Percentiles rank a stretch among this genome's conserved stretches.
Conservation (phyloP, 2,888 invertebrate genomes). For the Eupithecia exiguata region DNA sequence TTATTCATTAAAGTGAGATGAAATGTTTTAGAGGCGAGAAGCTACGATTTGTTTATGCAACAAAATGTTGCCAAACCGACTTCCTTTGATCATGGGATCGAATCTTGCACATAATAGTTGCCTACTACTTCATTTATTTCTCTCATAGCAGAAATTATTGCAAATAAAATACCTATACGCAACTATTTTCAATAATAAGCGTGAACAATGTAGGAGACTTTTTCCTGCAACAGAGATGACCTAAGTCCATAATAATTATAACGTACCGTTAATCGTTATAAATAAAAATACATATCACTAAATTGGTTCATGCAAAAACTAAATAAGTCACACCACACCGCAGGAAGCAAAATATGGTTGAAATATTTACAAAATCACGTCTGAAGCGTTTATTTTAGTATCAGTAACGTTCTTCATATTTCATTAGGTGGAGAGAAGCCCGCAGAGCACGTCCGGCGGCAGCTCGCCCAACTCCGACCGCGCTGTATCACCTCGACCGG, state of each 20-base stretch:
- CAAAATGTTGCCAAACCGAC: conserved; percentile 33
- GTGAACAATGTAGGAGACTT: background rate
- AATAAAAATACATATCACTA: background rate
- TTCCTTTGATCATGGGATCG: conserved; percentile 53
- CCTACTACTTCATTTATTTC: background rate
- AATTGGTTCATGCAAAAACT: background rate
- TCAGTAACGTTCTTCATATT: conserved; percentile 41
- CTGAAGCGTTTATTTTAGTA: conserved; percentile 34
- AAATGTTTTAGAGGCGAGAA: conserved; percentile 10
- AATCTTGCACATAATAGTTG: conserved; percentile 40
- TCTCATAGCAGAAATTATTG: background rate
- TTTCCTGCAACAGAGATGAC: background rate
- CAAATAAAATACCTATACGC: background rate
- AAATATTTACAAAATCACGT: conserved; percentile 27
- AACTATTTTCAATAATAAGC: background rate
- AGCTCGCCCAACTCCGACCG: conserved; percentile 76
- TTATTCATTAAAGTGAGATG: conserved; percentile 14
- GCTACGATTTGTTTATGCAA: conserved; percentile 39
- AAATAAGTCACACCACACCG: conserved; percentile 10
- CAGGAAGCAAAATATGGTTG: conserved; percentile 14
- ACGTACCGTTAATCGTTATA: background rate
- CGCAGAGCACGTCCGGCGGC: conserved; percentile 75
- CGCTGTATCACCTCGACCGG: conserved; percentile 61
- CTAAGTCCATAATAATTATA: background rate
- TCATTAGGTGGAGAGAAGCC: conserved; percentile 75